phyloP scores from a whole-genome alignment of 2,113 vertebrate genomes.

The Lophius piscatorius region DNA sequence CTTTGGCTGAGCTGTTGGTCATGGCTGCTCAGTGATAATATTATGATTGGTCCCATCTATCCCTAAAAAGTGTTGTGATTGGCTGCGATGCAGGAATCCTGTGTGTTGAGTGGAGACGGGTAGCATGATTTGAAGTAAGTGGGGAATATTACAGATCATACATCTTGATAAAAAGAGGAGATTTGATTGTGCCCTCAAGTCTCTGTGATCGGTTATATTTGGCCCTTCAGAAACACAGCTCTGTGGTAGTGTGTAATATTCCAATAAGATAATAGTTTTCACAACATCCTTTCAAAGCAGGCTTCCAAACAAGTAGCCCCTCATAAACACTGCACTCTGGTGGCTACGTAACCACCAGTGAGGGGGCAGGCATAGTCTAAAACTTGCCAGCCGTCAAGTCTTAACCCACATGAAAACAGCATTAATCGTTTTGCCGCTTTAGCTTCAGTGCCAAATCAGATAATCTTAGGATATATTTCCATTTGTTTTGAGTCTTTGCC shows the following conservation, averaged over 20 bases:
- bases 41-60: conserved; percentile 62
- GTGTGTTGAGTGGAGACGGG: conserved; percentile 38
- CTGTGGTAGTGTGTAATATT: conserved; percentile 37
- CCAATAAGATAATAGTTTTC: conserved; percentile 34
- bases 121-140: conserved; percentile 54
- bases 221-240: conserved; percentile 31
- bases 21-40: conserved; percentile 51
- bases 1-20: conserved; percentile 44
- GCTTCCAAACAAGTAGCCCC: conserved; percentile 9
- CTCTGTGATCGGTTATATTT: conserved; percentile 33
- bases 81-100: conserved; percentile 55
- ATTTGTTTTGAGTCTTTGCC: conserved; percentile 66
- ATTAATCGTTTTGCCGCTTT: conserved; percentile 29
- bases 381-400: conserved; percentile 27
- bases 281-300: conserved; percentile 9
- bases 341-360: conserved; percentile 21
- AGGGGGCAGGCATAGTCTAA: conserved; percentile 8
- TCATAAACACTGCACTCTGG: conserved; percentile 57
- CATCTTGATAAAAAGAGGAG: conserved; percentile 57
- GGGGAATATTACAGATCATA: conserved; percentile 58
- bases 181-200: conserved; percentile 37
- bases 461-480: conserved; percentile 45
- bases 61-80: conserved; percentile 66
- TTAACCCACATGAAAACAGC: conserved; percentile 24
- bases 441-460: conserved; percentile 56